phyloP scores from a whole-genome alignment of 1,140 invertebrate species.

The Polypedilum vanderplanki region DNA sequence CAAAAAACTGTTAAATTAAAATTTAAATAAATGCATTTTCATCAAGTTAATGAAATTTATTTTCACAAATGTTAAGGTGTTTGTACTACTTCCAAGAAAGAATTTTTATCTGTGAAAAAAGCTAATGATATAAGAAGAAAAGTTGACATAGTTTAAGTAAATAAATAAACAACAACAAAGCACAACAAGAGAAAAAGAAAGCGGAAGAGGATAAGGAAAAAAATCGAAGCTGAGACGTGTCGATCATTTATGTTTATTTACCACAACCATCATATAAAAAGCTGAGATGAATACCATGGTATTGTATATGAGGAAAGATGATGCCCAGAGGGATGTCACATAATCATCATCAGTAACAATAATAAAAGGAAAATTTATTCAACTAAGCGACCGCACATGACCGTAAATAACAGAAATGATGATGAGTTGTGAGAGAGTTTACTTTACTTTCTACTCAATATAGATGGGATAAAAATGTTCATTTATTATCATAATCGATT shows the following conservation, averaged over 20 bases:
- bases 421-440: neutral
- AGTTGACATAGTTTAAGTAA: neutral
- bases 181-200: neutral
- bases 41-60: too few species aligned
- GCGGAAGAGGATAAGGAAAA: neutral
- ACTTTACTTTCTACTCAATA: too few species aligned
- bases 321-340: neutral
- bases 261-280: too few species aligned
- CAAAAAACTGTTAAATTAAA: too few species aligned
- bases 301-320: too few species aligned
- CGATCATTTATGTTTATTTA: neutral
- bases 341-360: neutral
- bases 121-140: too few species aligned
- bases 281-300: too few species aligned
- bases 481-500: constrained; percentile 28
- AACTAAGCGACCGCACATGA: constrained; percentile 7
- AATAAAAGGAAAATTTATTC: neutral
- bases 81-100: too few species aligned
- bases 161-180: neutral
- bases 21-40: too few species aligned
- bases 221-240: constrained; percentile 11
- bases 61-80: too few species aligned
- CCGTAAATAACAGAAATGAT: neutral
- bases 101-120: too few species aligned
- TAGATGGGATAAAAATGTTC: neutral